Percentiles rank a stretch among this genome's conserved stretches.
Evolutionary conservation across 1,140 invertebrate genomes (phyloP).

Genomic region (Dendroctonus valens): DNA sequence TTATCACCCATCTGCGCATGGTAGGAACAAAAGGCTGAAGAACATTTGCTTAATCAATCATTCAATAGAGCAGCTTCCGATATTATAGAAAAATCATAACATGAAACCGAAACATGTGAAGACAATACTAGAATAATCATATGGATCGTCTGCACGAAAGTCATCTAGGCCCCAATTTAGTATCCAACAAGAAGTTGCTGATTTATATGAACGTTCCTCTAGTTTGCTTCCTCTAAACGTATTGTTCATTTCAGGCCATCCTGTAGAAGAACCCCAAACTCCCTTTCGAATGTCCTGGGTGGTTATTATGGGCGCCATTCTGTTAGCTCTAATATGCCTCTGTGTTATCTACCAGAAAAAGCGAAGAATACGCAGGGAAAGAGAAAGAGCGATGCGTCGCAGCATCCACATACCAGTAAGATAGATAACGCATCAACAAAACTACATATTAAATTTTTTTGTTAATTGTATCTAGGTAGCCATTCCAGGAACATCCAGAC

Average conservation of each 20-base stretch:
- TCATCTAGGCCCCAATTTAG: too few relatives aligned
- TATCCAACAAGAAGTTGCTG: too few relatives aligned
- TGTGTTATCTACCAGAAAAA: conserved; percentile 49
- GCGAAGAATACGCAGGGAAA: conserved; percentile 39
- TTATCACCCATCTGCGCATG: too few relatives aligned
- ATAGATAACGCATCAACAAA: not conserved
- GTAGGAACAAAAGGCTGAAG: too few relatives aligned
- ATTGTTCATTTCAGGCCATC: conserved; percentile 47
- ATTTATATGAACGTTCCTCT: too few relatives aligned
- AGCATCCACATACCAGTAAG: conserved; percentile 47
- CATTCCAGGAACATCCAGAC: conserved; percentile 52
- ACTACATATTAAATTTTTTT: not conserved
- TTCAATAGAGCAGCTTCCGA: too few relatives aligned
- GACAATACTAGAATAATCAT: too few relatives aligned
- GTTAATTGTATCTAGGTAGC: conserved; percentile 32
- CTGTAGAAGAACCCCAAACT: conserved; percentile 53
- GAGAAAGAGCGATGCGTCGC: conserved; percentile 41
- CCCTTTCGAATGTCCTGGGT: conserved; percentile 56
- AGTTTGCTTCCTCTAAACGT: too few relatives aligned
- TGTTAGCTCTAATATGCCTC: conserved; percentile 44
- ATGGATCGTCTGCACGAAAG: too few relatives aligned
- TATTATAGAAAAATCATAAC: too few relatives aligned
- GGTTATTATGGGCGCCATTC: conserved; percentile 52
- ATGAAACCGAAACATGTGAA: too few relatives aligned
- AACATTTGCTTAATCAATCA: too few relatives aligned